Evolutionary conservation across 30 jellyfish, hydroid and myxozoan species (phyloP).

Genomic region (Morbakka virulenta): DNA sequence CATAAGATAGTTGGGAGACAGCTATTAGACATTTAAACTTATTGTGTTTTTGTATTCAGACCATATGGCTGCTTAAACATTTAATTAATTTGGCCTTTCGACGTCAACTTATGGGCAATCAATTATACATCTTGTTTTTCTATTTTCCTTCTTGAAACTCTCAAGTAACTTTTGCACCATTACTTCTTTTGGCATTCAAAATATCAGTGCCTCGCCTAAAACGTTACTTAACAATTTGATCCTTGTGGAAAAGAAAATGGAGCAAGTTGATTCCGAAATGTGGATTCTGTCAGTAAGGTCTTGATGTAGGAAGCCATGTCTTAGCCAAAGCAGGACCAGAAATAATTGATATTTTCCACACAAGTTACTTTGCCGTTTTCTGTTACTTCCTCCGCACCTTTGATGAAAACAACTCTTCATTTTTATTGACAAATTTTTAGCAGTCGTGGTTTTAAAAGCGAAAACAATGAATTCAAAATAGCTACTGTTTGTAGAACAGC

Average conservation of each 20-base stretch:
- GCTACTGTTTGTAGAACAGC: constrained; percentile 39
- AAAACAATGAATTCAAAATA: constrained; percentile 20
- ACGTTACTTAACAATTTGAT: neutral
- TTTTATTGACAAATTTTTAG: constrained; percentile 26
- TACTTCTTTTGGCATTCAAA: constrained; percentile 29
- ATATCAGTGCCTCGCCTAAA: constrained; percentile 19
- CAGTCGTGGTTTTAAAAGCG: constrained; percentile 14
- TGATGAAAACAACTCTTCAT: constrained; percentile 10
- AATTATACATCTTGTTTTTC: constrained; percentile 15
- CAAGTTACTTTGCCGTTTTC: too few species aligned
- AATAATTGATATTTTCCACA: too few species aligned
- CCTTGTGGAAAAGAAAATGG: neutral
- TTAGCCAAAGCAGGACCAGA: too few species aligned
- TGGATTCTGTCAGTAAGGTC: too few species aligned
- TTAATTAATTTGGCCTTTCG: constrained; percentile 39
- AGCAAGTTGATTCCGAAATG: constrained; percentile 12
- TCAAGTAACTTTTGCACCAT: constrained; percentile 9
- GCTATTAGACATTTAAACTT: constrained; percentile 39
- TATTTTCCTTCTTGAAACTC: neutral
- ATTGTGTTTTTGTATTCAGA: constrained; percentile 39
- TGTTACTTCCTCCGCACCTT: constrained; percentile 3
- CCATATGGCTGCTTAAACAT: too few species aligned
- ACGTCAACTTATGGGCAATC: constrained; percentile 32
- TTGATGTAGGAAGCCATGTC: too few species aligned
- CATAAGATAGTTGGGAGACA: constrained; percentile 34